Percentiles rank a stretch among this genome's conserved stretches.
Conservation (phyloP, 2,888 invertebrate genomes). For the Patella depressa region DNA sequence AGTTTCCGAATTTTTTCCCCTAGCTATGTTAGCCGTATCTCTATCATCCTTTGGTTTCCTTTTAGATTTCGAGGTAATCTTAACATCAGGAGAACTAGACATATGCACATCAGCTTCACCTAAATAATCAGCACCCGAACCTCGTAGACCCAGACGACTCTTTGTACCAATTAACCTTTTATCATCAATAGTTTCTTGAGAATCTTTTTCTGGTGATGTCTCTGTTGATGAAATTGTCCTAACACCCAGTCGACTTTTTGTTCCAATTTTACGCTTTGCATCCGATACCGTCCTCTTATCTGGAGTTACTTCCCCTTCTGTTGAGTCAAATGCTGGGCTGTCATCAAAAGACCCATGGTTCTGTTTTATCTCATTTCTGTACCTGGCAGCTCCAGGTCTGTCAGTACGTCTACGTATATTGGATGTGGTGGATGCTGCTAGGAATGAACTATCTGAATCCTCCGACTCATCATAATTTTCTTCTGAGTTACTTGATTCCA, state of each 20-base stretch:
- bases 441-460: constrained; percentile 19
- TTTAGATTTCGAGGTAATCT: constrained; percentile 7
- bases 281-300: not conserved
- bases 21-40: not conserved
- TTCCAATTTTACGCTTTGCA: constrained; percentile 36
- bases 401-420: constrained; percentile 23
- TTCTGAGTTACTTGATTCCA: no score
- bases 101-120: not conserved
- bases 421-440: not conserved
- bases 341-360: not conserved
- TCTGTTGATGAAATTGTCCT: constrained; percentile 23
- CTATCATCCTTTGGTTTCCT: not conserved
- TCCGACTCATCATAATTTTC: not conserved
- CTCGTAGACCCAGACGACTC: constrained; percentile 29
- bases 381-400: constrained; percentile 43
- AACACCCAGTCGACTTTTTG: constrained; percentile 32
- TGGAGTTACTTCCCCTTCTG: constrained; percentile 1
- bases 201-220: constrained; percentile 21
- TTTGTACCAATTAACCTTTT: constrained; percentile 36
- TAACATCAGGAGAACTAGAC: not conserved
- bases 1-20: no score
- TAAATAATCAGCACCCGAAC: not conserved
- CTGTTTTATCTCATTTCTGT: not conserved
- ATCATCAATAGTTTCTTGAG: constrained; percentile 18
- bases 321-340: constrained; percentile 12